These are phyloP conservation scores for Temnothorax curvispinosus DNA, from an alignment of 1,140 invertebrate genomes.

Conservation along the genomic window DNA sequence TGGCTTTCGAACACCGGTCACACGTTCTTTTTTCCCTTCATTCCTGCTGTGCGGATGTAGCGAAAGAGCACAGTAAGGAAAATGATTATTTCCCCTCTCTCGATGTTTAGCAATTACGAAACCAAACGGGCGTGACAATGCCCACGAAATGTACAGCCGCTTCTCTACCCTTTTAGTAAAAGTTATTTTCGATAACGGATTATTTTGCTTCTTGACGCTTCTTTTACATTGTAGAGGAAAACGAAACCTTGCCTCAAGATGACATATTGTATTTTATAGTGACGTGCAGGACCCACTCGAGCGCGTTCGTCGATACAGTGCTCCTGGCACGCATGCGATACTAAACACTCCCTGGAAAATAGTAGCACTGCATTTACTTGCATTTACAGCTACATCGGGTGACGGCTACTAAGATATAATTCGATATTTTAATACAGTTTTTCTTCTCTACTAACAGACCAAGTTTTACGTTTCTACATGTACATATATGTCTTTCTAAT, in stretches of 20 bases:
- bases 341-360: constrained; percentile 71
- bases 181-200: constrained; percentile 51
- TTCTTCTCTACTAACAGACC: not conserved
- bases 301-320: constrained; percentile 32
- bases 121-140: constrained; percentile 28
- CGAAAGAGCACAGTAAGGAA: constrained; percentile 9
- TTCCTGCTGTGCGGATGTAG: constrained; percentile 31
- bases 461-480: constrained; percentile 16
- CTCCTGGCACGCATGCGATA: constrained; percentile 68
- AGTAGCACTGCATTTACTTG: constrained; percentile 45
- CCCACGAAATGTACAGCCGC: constrained; percentile 41
- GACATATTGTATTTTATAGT: not conserved
- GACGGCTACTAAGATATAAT: constrained; percentile 56
- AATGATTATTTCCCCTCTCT: constrained; percentile 32
- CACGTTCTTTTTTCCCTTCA: constrained; percentile 41
- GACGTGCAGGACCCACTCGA: not conserved
- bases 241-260: constrained; percentile 56
- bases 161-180: constrained; percentile 47
- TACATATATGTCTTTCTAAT: constrained; percentile 39
- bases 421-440: constrained; percentile 13
- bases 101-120: constrained; percentile 45
- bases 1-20: constrained; percentile 66
- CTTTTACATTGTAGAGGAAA: constrained; percentile 63
- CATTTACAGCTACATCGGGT: constrained; percentile 48
- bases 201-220: constrained; percentile 68